phyloP scores from a whole-genome alignment of 1,140 invertebrate species.

The Tenebrio molitor region DNA sequence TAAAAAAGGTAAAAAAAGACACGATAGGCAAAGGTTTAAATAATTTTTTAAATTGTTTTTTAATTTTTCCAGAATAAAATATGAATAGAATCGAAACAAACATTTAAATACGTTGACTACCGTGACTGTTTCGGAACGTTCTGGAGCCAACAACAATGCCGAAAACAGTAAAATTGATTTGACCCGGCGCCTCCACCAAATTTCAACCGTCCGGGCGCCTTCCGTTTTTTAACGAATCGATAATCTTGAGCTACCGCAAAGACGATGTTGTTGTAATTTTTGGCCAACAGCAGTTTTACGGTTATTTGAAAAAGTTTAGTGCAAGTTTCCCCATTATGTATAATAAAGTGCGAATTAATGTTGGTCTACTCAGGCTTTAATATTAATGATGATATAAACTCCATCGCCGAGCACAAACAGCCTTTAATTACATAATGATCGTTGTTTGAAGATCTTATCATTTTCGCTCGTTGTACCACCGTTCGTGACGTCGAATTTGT shows the following conservation, averaged over 20 bases:
- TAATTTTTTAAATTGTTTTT: too few species aligned
- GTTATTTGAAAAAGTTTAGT: slow-evolving; percentile 31
- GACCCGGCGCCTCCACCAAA: slow-evolving; percentile 42
- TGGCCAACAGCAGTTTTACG: slow-evolving; percentile 7
- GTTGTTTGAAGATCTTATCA: slow-evolving; percentile 7
- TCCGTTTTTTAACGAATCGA: slow-evolving; percentile 1
- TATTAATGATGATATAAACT: slow-evolving; percentile 40
- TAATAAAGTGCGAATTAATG: slow-evolving; percentile 39
- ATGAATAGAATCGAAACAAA: too few species aligned
- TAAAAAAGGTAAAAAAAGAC: too few species aligned
- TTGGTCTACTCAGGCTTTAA: slow-evolving; percentile 12
- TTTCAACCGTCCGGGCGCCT: neutral
- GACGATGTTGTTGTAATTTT: slow-evolving; percentile 23
- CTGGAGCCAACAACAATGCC: too few species aligned
- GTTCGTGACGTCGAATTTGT: neutral
- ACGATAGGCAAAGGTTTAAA: too few species aligned
- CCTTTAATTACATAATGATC: slow-evolving; percentile 33
- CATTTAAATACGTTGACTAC: too few species aligned
- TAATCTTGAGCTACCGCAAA: neutral
- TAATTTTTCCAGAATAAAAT: too few species aligned
- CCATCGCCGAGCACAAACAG: slow-evolving; percentile 15
- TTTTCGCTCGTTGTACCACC: neutral
- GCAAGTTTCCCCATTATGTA: slow-evolving; percentile 24
- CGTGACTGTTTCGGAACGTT: too few species aligned
- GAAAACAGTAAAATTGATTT: too few species aligned